Evolutionary conservation across 2,113 vertebrate genomes (phyloP), one percentile per base, ranked within the genome.

Genomic region (Vulpes vulpes): DNA sequence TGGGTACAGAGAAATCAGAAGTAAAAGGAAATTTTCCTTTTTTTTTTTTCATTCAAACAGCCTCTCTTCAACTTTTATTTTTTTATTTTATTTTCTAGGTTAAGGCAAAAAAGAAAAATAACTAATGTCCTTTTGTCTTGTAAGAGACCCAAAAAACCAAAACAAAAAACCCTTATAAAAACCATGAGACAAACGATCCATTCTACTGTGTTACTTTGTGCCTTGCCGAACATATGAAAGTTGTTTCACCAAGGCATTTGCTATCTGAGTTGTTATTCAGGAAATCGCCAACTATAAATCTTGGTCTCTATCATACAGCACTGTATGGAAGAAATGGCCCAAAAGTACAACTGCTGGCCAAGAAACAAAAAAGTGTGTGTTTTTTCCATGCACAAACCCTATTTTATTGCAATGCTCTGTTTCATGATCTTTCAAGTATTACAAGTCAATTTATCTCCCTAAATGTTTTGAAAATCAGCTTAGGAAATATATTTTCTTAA

Each of bases 281-380:
- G 95, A 97, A 97, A 97, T 91, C 93, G 22, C 88, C n/a, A 91
- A 65, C 91, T 73, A 95, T 96, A 96, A 97, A 97, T 97, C 87
- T 96, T 92, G 86, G 57, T 87, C 65, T 96, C 65, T 96, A 35
- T 86, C 91, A 89, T 43, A 83, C 38, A 60, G 57, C 27, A 3
- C 55, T 74, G 22, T 62, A 76, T 25, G 25, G 78, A 96, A 91
- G 85, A 89, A 97, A 95, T 64, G 79, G 95, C 57, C 80, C 14
- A 0, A 88, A 86, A 51, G 89, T 22, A 95, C n/a, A 69, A 19
- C n/a, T 83, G 32, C n/a, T 91, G 84, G 81, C 87, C 87, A 91
- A 84, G 49, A 43, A 92, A 27, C 17, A 38, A 96, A 69, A 86
- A 95, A 96, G 89, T 82, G 65, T 59, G 30, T 53, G 57, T 76